phyloP scores from a whole-genome alignment of 2,113 vertebrate species.

The Eidolon helvum region DNA sequence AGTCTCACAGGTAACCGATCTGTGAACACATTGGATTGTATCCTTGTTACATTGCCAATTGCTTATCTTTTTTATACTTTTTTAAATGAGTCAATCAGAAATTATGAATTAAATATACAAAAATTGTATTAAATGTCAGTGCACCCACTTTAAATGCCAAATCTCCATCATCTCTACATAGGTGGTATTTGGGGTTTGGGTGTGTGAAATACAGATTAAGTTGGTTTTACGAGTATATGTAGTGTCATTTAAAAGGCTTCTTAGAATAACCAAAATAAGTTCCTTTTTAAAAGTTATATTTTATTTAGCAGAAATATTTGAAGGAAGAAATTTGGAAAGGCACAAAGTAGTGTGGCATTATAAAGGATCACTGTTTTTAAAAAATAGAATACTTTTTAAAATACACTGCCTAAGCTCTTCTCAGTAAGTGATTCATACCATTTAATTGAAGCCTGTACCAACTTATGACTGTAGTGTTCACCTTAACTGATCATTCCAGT shows the following conservation, averaged over 20 bases:
- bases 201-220: slow-evolving; percentile 72
- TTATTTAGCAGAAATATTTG: slow-evolving; percentile 46
- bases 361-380: slow-evolving; percentile 9
- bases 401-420: slow-evolving; percentile 47
- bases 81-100: slow-evolving; percentile 78
- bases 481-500: slow-evolving; percentile 65
- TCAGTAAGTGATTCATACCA: slow-evolving; percentile 45
- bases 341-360: slow-evolving; percentile 51
- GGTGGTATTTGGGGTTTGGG: slow-evolving; percentile 77
- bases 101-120: slow-evolving; percentile 80
- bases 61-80: slow-evolving; percentile 80
- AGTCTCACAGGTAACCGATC: slow-evolving; percentile 95
- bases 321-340: slow-evolving; percentile 56
- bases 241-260: slow-evolving; percentile 70
- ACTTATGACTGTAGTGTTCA: slow-evolving; percentile 85
- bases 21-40: slow-evolving; percentile 88
- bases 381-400: not conserved
- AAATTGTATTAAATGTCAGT: slow-evolving; percentile 79
- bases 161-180: slow-evolving; percentile 63
- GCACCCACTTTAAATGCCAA: slow-evolving; percentile 76
- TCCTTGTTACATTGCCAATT: slow-evolving; percentile 86
- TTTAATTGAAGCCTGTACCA: slow-evolving; percentile 85
- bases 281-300: slow-evolving; percentile 45
- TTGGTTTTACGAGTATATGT: slow-evolving; percentile 60
- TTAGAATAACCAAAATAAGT: slow-evolving; percentile 52